These are phyloP conservation scores for Hyppa rectilinea DNA, from an alignment of 2,888 invertebrate genomes.

Conservation along the genomic window DNA sequence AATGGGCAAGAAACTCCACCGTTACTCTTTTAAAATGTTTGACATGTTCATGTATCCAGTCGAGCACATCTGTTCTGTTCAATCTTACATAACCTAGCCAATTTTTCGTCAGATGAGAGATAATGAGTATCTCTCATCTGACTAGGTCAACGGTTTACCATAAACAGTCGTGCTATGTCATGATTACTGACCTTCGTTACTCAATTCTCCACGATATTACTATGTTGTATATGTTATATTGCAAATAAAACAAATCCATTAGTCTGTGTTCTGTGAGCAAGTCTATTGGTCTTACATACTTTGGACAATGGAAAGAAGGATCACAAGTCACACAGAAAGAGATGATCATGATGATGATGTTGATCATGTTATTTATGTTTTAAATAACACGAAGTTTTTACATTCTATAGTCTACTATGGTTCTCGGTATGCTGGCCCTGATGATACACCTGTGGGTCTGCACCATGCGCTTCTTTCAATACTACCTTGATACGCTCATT, in stretches of 20 bases:
- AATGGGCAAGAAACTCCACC: no score
- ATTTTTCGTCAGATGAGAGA: not conserved
- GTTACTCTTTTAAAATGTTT: no score
- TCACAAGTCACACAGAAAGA: not conserved
- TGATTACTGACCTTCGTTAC: not conserved
- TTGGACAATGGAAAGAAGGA: not conserved
- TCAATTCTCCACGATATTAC: not conserved
- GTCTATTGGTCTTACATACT: not conserved
- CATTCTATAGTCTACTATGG: slow-evolving; percentile 82
- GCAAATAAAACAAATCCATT: not conserved
- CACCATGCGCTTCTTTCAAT: slow-evolving; percentile 87
- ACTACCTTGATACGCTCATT: slow-evolving; percentile 86
- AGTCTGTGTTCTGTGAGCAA: not conserved
- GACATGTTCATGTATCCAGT: no score
- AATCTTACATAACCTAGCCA: not conserved
- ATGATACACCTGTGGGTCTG: slow-evolving; percentile 89
- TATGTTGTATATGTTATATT: no score
- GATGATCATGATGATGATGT: no score
- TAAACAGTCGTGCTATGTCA: not conserved
- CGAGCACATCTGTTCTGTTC: not conserved
- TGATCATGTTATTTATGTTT: not conserved
- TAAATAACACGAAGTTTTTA: not conserved
- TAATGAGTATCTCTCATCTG: not conserved
- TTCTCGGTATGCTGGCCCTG: slow-evolving; percentile 85
- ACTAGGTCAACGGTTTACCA: not conserved